A percentile compares a stretch with the other conserved stretches of the same genome.
Conservation (phyloP, 2,797 vertebrate species). For the Streptopelia turtur region DNA sequence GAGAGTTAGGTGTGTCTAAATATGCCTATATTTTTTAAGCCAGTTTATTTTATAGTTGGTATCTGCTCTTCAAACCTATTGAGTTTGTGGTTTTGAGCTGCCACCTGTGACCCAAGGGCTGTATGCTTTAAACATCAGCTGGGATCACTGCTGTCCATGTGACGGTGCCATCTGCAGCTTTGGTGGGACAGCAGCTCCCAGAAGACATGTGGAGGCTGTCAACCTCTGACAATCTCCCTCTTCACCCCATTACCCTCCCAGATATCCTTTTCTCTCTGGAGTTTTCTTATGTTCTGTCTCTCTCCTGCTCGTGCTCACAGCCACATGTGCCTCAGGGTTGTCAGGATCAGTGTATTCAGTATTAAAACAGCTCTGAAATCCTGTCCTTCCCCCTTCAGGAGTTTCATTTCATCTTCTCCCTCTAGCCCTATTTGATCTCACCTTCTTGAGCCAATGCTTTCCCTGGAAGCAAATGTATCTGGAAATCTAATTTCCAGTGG, state of each 20-base stretch:
- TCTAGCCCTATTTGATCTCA: neutral
- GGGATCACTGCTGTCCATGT: neutral
- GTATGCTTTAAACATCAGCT: neutral
- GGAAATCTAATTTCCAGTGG: constrained; percentile 8
- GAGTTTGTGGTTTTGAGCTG: neutral
- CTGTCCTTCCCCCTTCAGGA: neutral
- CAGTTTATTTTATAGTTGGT: neutral
- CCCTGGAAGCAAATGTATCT: constrained; percentile 5
- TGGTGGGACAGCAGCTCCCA: neutral
- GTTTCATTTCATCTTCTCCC: neutral
- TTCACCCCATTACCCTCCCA: neutral
- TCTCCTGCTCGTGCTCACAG: neutral
- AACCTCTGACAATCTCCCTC: neutral
- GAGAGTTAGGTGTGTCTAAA: neutral
- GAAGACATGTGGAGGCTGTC: neutral
- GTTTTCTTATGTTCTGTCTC: neutral
- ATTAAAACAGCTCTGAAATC: neutral
- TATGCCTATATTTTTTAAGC: neutral
- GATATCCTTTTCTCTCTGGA: neutral
- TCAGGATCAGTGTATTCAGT: neutral
- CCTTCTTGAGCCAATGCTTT: neutral
- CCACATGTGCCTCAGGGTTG: accelerated
- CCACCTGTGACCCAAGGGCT: neutral
- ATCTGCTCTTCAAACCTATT: neutral
- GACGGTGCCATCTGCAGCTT: neutral